Percentiles rank a stretch among this genome's conserved stretches.
Evolutionary conservation across 2,113 vertebrate species (phyloP).

Genomic region (Xerus inauris): DNA sequence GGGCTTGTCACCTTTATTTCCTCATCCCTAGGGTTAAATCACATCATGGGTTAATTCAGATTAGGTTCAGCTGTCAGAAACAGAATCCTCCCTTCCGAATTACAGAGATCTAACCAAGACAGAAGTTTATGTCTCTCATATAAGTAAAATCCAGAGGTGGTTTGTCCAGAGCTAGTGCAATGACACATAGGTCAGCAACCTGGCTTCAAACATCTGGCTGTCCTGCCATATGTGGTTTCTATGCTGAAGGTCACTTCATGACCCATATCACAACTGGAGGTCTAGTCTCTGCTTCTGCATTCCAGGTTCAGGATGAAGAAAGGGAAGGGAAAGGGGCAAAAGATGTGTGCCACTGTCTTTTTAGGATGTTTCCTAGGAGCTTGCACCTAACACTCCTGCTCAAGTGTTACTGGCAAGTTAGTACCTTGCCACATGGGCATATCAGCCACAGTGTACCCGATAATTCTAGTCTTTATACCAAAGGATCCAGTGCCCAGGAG

Average conservation of each 20-base stretch:
- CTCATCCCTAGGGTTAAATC: background rate
- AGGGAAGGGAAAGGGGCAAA: background rate
- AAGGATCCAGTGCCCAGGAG: background rate
- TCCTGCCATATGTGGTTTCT: background rate
- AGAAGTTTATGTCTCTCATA: background rate
- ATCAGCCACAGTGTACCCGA: background rate
- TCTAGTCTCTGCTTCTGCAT: background rate
- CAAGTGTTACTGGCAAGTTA: background rate
- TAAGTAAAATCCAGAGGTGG: background rate
- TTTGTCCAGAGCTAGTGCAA: background rate
- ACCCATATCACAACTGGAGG: background rate
- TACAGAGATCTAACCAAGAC: background rate
- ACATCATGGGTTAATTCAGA: background rate
- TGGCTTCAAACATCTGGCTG: background rate
- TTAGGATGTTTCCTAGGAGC: background rate
- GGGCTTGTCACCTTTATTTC: background rate
- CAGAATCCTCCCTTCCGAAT: background rate
- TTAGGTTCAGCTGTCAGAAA: background rate
- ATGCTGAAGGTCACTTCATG: background rate
- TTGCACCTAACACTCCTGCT: background rate
- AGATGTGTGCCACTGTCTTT: background rate
- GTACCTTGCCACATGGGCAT: background rate
- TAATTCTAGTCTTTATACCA: background rate
- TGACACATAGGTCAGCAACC: background rate
- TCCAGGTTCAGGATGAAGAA: background rate